Evolutionary conservation across 1,140 invertebrate genomes (phyloP).

Genomic region (Zaprionus camerounensis): DNA sequence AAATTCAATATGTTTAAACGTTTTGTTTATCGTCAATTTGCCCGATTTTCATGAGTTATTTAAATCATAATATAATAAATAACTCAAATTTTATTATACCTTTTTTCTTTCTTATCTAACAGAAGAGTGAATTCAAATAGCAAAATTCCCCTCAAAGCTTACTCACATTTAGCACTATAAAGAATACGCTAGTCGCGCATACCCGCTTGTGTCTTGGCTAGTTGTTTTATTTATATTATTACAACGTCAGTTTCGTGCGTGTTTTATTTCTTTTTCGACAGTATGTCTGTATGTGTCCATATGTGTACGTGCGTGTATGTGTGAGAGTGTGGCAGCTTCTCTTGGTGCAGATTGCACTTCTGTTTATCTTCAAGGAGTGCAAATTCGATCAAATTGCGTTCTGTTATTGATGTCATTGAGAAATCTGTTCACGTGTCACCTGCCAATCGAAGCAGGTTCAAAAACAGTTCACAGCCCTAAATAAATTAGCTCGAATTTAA

Average conservation of each 20-base stretch:
- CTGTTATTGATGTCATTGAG: conserved; percentile 19
- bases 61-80: too few relatives aligned
- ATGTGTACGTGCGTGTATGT: not conserved
- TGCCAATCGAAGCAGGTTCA: conserved; percentile 1
- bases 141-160: too few relatives aligned
- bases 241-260: conserved; percentile 68
- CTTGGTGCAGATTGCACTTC: conserved; percentile 20
- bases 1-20: too few relatives aligned
- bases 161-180: not conserved
- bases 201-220: not conserved
- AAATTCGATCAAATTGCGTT: conserved; percentile 26
- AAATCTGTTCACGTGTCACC: conserved; percentile 31
- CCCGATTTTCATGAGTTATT: too few relatives aligned
- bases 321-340: not conserved
- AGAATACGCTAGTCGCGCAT: not conserved
- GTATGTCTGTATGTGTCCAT: conserved; percentile 18
- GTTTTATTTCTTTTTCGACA: conserved; percentile 58
- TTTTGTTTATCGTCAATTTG: too few relatives aligned
- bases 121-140: too few relatives aligned
- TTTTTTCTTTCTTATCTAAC: too few relatives aligned
- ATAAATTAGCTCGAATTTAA: conserved; percentile 2
- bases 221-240: conserved; percentile 66
- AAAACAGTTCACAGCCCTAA: not conserved
- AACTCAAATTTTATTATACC: too few relatives aligned
- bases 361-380: conserved; percentile 13